Conservation (phyloP, 1,140 invertebrate genomes). For the Calosoma granatense region DNA sequence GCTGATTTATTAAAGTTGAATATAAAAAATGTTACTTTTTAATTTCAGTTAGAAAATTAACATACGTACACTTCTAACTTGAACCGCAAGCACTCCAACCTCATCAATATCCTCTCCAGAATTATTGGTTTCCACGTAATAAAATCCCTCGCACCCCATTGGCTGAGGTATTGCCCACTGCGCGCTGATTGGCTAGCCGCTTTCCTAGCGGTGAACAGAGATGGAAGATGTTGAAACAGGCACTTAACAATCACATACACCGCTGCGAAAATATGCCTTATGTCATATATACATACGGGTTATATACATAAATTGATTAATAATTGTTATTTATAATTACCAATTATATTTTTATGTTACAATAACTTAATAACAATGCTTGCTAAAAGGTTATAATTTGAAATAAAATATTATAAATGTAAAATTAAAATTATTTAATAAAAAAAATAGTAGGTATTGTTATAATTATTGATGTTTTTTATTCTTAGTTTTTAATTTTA, state of each 20-base stretch:
- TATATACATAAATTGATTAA: no score
- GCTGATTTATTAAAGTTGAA: no score
- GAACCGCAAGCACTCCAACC: background rate
- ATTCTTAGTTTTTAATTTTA: background rate
- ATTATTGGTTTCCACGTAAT: conserved; percentile 7
- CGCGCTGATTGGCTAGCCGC: background rate
- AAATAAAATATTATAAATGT: no score
- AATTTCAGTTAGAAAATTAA: no score
- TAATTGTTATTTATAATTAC: no score
- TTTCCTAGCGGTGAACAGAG: background rate
- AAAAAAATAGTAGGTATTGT: background rate
- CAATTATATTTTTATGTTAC: no score
- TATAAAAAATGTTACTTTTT: no score
- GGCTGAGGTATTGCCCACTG: background rate
- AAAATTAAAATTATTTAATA: background rate
- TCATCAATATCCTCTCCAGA: conserved; percentile 8
- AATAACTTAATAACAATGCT: no score
- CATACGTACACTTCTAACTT: no score
- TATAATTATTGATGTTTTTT: background rate
- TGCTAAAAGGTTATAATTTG: no score
- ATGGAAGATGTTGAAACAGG: background rate
- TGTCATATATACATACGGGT: background rate
- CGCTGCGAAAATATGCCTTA: background rate
- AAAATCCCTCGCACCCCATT: background rate
- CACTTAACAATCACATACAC: background rate